phyloP scores from a whole-genome alignment of 2,888 invertebrate species.

The Kryphioiulus occultus region DNA sequence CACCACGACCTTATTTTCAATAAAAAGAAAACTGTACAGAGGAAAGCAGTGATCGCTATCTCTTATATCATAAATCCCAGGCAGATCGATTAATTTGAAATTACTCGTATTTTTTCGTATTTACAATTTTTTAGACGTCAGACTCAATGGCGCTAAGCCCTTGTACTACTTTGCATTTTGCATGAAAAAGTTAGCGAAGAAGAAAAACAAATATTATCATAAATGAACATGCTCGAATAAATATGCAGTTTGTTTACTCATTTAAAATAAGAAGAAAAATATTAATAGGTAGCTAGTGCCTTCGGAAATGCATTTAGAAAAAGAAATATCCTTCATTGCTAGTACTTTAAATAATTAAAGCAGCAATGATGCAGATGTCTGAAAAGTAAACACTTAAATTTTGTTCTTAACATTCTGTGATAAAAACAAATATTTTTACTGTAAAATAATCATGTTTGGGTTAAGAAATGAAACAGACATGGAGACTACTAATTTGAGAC shows the following conservation, averaged over 20 bases:
- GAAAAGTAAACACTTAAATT: no score
- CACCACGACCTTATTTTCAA: constrained; percentile 20
- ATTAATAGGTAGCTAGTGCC: background rate
- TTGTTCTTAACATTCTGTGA: no score
- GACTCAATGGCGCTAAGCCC: background rate
- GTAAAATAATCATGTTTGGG: no score
- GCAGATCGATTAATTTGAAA: constrained; percentile 31
- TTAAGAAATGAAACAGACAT: no score
- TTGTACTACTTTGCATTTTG: background rate
- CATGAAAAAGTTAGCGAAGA: background rate
- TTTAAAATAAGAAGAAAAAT: background rate
- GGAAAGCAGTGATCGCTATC: constrained; percentile 1
- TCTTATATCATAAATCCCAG: background rate
- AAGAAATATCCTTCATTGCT: background rate
- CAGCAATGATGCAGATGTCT: no score
- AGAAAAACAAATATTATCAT: background rate
- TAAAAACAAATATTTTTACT: background rate
- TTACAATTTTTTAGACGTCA: background rate
- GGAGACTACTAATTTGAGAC: no score
- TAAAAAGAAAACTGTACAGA: background rate
- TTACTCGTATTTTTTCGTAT: background rate
- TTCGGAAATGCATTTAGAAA: background rate
- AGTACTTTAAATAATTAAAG: no score
- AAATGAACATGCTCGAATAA: background rate
- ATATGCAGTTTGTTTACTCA: background rate